Base-by-base conservation (phyloP, 2,888 invertebrate species). In the Drosophila bunnanda region DNA sequence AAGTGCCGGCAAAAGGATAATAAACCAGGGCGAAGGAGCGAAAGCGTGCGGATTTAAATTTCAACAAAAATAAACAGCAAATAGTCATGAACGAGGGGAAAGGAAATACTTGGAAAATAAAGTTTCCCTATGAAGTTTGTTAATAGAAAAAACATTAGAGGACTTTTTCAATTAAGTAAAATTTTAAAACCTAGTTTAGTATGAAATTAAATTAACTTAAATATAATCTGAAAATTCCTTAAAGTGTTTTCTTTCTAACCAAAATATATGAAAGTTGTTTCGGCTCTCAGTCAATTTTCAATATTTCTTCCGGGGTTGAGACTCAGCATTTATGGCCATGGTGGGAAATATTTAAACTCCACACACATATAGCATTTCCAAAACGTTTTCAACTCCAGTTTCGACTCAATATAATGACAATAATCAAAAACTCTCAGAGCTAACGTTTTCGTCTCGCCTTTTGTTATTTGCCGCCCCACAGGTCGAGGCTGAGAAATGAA, bases 1-100 rank as follows among this genome's bases (percentile, higher is more conserved):
- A 88, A 85, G 85, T 88, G 89, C 72, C 89, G 75, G 88, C 85
- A 74, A 88, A 88, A 88, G 89, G 88, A 84, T 87, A 84, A 89
- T 89, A 89, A 84, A 78, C 75, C 72, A 78, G 66, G 67, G 20
- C 53, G 30, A 76, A 61, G 66, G 66, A 50, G 61, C 48, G 67
- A 72, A 73, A 74, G 88, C 83, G 86, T 85, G 88, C 89, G 80
- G 89, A 86, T 87, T 87, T 87, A 89, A 87, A 86, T 77, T 82
- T 77, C 79, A 85, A 80, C 85, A 80, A 89, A 78, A 89, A 82
- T 75, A 88, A 84, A 80, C 77, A 89, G 68, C 67, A 69, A 75
- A 70, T 72, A 77, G 71, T 66, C 65, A 80, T 77, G 73, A 78
- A 57, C 74, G 46, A 22, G 55, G 25, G 39, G 53, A 22, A 34